phyloP scores from a whole-genome alignment of 2,888 invertebrate species.

The Spialia ferax region DNA sequence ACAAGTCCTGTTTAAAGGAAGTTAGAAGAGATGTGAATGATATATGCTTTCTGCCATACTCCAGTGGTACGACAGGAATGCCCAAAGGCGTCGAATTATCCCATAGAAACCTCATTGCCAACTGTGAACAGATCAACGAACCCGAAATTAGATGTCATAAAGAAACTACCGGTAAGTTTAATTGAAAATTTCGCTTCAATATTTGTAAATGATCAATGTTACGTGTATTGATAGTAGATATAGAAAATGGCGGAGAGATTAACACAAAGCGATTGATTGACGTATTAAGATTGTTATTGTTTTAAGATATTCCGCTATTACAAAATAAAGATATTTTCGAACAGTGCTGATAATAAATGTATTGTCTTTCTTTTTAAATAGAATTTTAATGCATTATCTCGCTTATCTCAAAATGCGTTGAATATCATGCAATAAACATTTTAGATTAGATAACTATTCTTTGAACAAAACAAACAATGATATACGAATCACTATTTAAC shows the following conservation, averaged over 20 bases:
- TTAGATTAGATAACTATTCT: too few species aligned
- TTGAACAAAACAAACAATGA: too few species aligned
- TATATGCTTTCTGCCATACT: constrained; percentile 91
- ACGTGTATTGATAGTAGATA: background rate
- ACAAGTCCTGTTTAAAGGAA: constrained; percentile 82
- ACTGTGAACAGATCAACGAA: constrained; percentile 75
- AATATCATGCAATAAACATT: too few species aligned
- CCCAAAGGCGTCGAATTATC: constrained; percentile 92
- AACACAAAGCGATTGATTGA: background rate
- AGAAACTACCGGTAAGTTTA: constrained; percentile 77
- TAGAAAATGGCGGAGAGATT: background rate
- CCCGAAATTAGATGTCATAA: constrained; percentile 58
- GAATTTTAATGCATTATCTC: too few species aligned
- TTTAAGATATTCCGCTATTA: background rate
- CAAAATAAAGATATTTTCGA: too few species aligned
- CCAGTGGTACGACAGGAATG: constrained; percentile 95
- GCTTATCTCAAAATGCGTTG: too few species aligned
- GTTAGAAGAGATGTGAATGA: constrained; percentile 83
- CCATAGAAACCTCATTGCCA: constrained; percentile 86
- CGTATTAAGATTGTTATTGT: background rate
- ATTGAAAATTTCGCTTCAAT: too few species aligned
- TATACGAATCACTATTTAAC: too few species aligned
- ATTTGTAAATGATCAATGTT: too few species aligned
- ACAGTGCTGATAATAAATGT: too few species aligned
- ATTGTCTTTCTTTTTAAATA: too few species aligned